These are phyloP conservation scores for Sapayoa aenigma DNA, from an alignment of 2,113 vertebrate genomes.

Conservation along the genomic window DNA sequence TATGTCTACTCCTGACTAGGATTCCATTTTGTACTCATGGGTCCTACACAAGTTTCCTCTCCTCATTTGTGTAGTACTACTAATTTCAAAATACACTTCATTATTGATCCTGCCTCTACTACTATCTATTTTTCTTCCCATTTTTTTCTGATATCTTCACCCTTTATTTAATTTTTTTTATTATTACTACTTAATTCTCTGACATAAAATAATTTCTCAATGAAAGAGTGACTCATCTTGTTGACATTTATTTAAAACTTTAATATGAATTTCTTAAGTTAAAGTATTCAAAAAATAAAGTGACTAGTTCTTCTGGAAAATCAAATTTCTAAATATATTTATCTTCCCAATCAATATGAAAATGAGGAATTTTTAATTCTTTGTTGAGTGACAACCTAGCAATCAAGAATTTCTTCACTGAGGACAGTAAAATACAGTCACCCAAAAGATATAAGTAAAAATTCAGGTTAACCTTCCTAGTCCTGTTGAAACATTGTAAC, in stretches of 20 bases:
- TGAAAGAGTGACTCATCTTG: background rate
- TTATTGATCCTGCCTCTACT: background rate
- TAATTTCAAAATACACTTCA: background rate
- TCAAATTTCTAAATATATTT: background rate
- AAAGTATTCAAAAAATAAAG: background rate
- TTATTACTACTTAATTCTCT: background rate
- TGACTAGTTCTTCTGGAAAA: background rate
- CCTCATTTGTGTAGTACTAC: background rate
- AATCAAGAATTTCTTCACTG: background rate
- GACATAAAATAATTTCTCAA: background rate
- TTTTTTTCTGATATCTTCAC: background rate
- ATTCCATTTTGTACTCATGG: background rate
- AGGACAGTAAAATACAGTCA: background rate
- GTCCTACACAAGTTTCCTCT: background rate
- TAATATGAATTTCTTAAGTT: background rate
- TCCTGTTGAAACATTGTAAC: background rate
- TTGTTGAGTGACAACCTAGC: background rate
- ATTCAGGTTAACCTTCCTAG: background rate
- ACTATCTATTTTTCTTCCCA: background rate
- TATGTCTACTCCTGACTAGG: background rate
- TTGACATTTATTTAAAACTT: background rate
- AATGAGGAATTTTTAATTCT: background rate
- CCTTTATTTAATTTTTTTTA: background rate
- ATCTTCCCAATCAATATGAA: background rate
- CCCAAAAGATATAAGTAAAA: background rate